A percentile compares a stretch with the other conserved stretches of the same genome.
phyloP scores from a whole-genome alignment of 2,113 vertebrate species.

The Puma concolor region DNA sequence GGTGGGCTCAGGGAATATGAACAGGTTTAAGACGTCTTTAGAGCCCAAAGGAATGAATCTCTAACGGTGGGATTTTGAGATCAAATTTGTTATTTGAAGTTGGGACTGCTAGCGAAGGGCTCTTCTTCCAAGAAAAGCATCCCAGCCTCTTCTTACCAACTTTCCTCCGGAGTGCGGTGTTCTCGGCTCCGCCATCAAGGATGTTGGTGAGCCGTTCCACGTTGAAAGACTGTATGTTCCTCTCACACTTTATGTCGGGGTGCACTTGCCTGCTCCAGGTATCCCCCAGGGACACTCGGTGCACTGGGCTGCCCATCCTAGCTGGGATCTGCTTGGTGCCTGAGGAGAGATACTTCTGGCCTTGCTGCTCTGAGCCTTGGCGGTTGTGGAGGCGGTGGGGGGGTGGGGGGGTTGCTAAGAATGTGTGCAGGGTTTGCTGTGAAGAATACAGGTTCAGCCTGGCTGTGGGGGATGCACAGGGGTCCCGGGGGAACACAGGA shows the following conservation, averaged over 20 bases:
- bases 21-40: background rate
- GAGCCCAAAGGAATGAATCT: background rate
- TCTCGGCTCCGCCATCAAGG: constrained; percentile 77
- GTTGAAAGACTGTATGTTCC: constrained; percentile 74
- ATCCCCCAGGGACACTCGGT: background rate
- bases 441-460: no score
- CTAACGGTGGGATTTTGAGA: background rate
- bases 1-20: background rate
- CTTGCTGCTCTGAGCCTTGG: background rate
- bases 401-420: background rate
- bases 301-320: constrained; percentile 71
- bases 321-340: background rate
- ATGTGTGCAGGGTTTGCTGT: no score
- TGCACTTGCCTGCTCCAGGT: constrained; percentile 65
- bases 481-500: background rate
- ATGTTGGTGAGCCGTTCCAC: constrained; percentile 84
- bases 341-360: background rate
- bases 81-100: background rate
- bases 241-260: constrained; percentile 83
- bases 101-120: background rate
- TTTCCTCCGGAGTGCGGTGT: constrained; percentile 76
- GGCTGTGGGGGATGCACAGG: no score
- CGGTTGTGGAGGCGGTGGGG: no score
- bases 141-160: constrained; percentile 80
- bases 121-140: background rate